phyloP scores from a whole-genome alignment of 2,888 invertebrate species.

The Pardosa pseudoannulata region DNA sequence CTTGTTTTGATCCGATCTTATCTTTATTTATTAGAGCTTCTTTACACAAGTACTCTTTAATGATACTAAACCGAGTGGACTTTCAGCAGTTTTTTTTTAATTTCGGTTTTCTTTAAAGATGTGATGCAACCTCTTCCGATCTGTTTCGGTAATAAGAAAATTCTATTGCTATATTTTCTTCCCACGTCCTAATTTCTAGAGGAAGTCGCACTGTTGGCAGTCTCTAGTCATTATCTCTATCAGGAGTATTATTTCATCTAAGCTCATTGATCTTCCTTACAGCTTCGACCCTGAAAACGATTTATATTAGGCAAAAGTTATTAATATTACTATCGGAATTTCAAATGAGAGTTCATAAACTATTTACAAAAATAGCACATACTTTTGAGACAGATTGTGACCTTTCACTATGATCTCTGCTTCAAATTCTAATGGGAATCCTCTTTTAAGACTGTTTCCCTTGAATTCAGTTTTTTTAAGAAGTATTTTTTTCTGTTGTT shows the following conservation, averaged over 20 bases:
- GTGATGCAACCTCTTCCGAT: background rate
- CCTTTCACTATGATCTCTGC: too few relatives aligned
- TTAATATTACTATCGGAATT: too few relatives aligned
- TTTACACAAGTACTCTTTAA: background rate
- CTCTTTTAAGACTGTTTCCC: too few relatives aligned
- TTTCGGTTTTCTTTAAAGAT: background rate
- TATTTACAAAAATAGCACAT: too few relatives aligned
- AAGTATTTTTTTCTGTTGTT: too few relatives aligned
- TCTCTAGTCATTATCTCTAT: background rate
- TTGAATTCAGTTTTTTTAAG: too few relatives aligned
- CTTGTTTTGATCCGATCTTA: background rate
- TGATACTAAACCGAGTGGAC: too few relatives aligned
- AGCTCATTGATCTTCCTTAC: background rate
- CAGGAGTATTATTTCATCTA: background rate
- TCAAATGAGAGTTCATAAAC: too few relatives aligned
- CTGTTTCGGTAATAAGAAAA: background rate
- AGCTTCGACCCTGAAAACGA: background rate
- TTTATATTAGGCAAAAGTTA: too few relatives aligned
- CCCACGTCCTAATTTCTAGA: background rate
- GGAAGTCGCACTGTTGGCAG: background rate
- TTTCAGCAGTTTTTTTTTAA: background rate
- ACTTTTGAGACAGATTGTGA: too few relatives aligned
- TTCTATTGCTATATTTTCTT: background rate
- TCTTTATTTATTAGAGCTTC: background rate
- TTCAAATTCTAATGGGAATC: too few relatives aligned